Conservation (phyloP, 2,888 invertebrate genomes). For the Sarcophaga subvicina region DNA sequence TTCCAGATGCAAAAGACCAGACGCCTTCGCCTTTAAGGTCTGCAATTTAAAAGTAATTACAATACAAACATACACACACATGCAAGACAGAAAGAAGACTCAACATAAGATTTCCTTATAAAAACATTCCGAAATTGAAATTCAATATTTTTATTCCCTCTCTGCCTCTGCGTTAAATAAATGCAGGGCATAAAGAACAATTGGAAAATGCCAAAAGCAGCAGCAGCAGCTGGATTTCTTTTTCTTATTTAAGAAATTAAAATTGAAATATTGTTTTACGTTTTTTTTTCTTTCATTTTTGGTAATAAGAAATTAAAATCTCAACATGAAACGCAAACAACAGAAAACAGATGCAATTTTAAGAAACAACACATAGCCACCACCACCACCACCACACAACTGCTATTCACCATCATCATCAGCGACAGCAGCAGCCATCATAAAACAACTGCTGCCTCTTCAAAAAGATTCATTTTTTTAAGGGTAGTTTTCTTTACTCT, state of each 20-base stretch:
- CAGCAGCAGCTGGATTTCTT: conserved; percentile 50
- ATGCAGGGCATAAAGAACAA: conserved; percentile 11
- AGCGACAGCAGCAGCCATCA: background rate
- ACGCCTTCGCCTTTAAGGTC: background rate
- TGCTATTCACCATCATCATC: background rate
- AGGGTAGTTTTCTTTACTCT: background rate
- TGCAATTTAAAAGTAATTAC: background rate
- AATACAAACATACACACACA: no score
- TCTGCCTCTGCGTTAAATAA: no score
- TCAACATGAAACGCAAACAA: background rate
- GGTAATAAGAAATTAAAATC: conserved; percentile 12
- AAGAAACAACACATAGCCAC: conserved; percentile 2
- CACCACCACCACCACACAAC: background rate
- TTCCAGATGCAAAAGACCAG: no score
- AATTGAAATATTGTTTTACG: background rate
- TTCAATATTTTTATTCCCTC: conserved; percentile 35
- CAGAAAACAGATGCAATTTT: conserved; percentile 62
- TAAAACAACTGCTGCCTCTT: background rate
- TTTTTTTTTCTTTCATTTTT: conserved; percentile 1
- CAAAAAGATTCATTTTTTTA: background rate
- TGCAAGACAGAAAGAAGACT: background rate
- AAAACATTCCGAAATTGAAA: conserved; percentile 45
- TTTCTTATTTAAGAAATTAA: conserved; percentile 46
- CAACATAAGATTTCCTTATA: conserved; percentile 49
- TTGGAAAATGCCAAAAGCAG: conserved; percentile 20